phyloP scores from a whole-genome alignment of 2,113 vertebrate genomes.

The Strix aluco region DNA sequence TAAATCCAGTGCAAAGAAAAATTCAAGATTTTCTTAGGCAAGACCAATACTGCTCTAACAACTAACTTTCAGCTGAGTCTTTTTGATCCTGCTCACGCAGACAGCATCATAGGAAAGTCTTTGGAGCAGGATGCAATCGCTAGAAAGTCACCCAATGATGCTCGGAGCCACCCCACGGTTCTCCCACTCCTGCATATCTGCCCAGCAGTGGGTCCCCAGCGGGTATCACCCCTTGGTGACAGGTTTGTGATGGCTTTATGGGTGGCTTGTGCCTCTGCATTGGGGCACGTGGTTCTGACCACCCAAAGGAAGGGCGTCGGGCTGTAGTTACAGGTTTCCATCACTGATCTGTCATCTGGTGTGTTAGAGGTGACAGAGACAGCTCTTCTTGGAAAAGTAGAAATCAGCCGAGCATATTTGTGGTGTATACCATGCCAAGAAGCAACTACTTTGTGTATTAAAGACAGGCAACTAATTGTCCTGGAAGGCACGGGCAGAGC shows the following conservation, averaged over 20 bases:
- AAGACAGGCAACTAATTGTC: neutral
- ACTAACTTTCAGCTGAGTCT: rapidly evolving
- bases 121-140: neutral
- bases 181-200: neutral
- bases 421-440: neutral
- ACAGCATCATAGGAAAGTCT: neutral
- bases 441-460: neutral
- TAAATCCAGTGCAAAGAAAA: neutral
- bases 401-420: neutral
- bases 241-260: neutral
- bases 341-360: neutral
- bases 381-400: neutral
- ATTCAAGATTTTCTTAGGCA: neutral
- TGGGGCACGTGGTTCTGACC: rapidly evolving
- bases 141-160: neutral
- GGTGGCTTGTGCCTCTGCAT: rapidly evolving
- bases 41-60: neutral
- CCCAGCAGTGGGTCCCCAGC: neutral
- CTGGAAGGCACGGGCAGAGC: neutral
- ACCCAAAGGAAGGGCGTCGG: rapidly evolving
- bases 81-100: neutral
- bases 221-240: neutral
- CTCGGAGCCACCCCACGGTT: rapidly evolving
- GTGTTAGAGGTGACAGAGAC: neutral
- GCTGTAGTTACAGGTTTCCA: neutral